Evolutionary conservation across 92 coral and sea anemone species (phyloP), one percentile per base, ranked within the genome.

Genomic region (Epizoanthus scotinus): DNA sequence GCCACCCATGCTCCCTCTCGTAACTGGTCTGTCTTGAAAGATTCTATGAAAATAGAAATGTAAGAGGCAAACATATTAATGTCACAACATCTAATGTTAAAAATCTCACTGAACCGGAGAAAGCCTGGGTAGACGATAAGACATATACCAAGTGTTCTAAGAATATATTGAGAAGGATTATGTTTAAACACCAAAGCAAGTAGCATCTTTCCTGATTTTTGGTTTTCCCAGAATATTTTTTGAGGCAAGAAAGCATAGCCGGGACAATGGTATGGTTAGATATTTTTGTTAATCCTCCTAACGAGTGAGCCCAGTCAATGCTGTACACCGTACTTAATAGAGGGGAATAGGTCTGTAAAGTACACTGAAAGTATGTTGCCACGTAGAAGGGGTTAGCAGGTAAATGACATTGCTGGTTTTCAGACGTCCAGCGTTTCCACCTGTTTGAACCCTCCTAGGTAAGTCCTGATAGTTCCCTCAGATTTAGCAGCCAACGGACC

Each of bases 21-120:
- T 19, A 63, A 66, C 69, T 84, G 86, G 78, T 88, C 88, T 17
- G 88, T 84, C 86, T 79, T 84, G 19, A 89, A 88, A 7, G 89
- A 79, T 58, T 88, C 88, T 73, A 89, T 74, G 65, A 89, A 74
- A 21, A 88, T 63, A 64, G 82, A 54, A 58, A 22, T 56, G 71
- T 28, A 61, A 59, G 79, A 78, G 22, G 50, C 59, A 49, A 27
- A 62, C 15, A 70, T 63, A 55, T 71, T 83, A 28, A 87, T 77
- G 70, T 87, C 88, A n/a, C 84, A 84, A 60, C 75, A 25, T 83
- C 60, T 63, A 4, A 87, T 60, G 47, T 31, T 52, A 47, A 81
- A 64, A 54, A 84, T 40, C 50, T 84, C 87, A 69, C 81, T 83
- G 64, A 77, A 84, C 10, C 85, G 88, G 28, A 88, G 67, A 69